Evolutionary conservation across 2,888 invertebrate genomes (phyloP), one percentile per base, ranked within the genome.

Genomic region (Cryptosula pallasiana): DNA sequence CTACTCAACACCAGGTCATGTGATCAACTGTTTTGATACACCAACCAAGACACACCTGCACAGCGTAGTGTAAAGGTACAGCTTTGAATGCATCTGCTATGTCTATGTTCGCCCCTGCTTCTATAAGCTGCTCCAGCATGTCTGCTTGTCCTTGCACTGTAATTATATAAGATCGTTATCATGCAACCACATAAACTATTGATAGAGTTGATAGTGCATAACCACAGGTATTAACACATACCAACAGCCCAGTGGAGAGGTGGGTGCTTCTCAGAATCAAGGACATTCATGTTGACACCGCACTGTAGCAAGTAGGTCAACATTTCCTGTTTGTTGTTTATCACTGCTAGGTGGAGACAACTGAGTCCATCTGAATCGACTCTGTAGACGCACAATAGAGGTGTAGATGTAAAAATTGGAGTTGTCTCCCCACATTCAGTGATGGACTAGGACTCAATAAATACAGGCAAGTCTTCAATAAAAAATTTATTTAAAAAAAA

Each of bases 11-110:
- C n/a, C n/a, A n/a, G n/a, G 9, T 45, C 45, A 45, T 13, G 45
- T 45, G 45, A 45, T 45, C 9, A 45, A 45, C 5, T 13, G 5
- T 45, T 20, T 45, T 20, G 45, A 45, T 45, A 45, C n/a, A n/a
- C n/a, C n/a, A n/a, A n/a, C n/a, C 9, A 45, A 13, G 45, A 45
- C 63, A 13, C 9, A 63, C 63, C 63, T 63, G 63, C 32, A 63
- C 63, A 13, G 63, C 63, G n/a, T 63, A 63, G 34, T 63, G 63
- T 9, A 63, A 27, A 13, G 63, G 63, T 29, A 27, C 32, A 32
- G 63, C 63, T 32, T 63, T 20, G n/a, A 63, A 63, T 32, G 32
- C 2, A n/a, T 63, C 63, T 63, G 2, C 63, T 9, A 63, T 32
- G 32, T 32, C 13, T 9, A 25, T 5, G 63, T 63, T 32, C 16